phyloP scores from a whole-genome alignment of 2,113 vertebrate genomes.

The Callaeas wilsoni region DNA sequence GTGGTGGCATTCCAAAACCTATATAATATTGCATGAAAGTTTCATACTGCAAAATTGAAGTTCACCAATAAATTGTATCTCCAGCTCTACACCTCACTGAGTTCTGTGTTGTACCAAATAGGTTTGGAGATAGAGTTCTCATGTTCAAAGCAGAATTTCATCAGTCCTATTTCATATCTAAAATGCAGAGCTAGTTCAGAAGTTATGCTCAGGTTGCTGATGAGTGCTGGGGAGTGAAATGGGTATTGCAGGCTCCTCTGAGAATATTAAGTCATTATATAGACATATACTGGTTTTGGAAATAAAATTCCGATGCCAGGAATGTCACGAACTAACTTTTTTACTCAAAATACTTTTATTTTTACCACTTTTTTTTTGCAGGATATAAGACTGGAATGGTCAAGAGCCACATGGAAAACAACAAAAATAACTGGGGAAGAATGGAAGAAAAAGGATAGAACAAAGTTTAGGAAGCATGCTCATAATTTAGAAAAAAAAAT shows the following conservation, averaged over 20 bases:
- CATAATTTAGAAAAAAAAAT: neutral
- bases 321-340: neutral
- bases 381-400: neutral
- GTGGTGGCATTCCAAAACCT: neutral
- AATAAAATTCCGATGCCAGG: neutral
- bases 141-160: neutral
- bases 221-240: neutral
- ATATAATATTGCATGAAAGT: neutral
- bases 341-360: neutral
- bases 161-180: neutral
- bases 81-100: neutral
- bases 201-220: neutral
- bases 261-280: neutral
- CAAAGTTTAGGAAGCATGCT: neutral
- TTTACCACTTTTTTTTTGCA: neutral
- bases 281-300: neutral
- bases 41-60: neutral
- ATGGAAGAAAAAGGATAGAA: neutral
- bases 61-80: neutral
- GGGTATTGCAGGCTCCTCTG: neutral
- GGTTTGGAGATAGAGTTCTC: neutral
- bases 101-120: neutral
- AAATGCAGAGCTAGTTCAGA: neutral
- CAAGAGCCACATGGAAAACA: neutral
- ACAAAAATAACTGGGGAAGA: neutral